A percentile compares a stretch with the other conserved stretches of the same genome.
Evolutionary conservation across 2,888 invertebrate species (phyloP).

Genomic region (Drosophila stalkeri): DNA sequence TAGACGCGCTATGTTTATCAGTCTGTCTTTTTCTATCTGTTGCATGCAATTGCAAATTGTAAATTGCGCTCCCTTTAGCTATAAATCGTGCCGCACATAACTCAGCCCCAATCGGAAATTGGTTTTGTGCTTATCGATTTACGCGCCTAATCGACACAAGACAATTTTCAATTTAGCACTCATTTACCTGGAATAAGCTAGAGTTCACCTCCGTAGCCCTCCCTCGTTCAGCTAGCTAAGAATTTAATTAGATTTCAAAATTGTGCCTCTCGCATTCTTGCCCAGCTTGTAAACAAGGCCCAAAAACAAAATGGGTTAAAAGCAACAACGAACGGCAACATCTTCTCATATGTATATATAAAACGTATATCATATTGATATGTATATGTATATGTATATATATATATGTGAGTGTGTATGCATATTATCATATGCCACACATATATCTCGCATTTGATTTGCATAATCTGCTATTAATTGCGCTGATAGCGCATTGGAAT

Average conservation of each 20-base stretch:
- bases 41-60: constrained; percentile 63
- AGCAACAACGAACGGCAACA: constrained; percentile 14
- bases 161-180: constrained; percentile 73
- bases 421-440: constrained; percentile 45
- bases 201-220: neutral
- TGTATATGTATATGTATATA: neutral
- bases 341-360: neutral
- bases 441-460: constrained; percentile 68
- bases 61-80: constrained; percentile 56
- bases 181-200: constrained; percentile 44
- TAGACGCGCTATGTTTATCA: neutral
- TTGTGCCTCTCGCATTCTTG: constrained; percentile 1
- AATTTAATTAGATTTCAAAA: constrained; percentile 45
- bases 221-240: neutral
- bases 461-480: constrained; percentile 83
- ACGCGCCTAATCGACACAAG: constrained; percentile 73
- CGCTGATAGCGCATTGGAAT: constrained; percentile 71
- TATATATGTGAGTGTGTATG: neutral
- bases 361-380: constrained; percentile 4
- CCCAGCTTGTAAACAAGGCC: constrained; percentile 19
- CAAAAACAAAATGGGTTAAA: constrained; percentile 37
- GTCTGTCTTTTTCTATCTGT: constrained; percentile 11
- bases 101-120: constrained; percentile 78
- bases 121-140: constrained; percentile 78
- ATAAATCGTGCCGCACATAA: constrained; percentile 76